A percentile compares a stretch with the other conserved stretches of the same genome.
Evolutionary conservation across 2,113 vertebrate species (phyloP).

Genomic region (Spea bombifrons): DNA sequence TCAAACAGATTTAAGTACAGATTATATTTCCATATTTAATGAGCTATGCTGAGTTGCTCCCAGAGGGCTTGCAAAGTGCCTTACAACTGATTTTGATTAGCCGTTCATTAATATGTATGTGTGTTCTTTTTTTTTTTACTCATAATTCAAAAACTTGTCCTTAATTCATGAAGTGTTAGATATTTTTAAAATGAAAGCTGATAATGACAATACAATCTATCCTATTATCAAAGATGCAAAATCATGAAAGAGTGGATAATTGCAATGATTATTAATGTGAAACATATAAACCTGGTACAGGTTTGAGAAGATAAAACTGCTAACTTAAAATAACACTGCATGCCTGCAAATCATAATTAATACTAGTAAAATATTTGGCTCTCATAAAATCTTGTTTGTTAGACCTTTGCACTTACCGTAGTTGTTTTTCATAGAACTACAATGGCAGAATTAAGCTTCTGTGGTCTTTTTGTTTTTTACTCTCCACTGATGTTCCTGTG

Average conservation of each 20-base stretch:
- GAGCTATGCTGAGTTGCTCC: conserved; percentile 51
- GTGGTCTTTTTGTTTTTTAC: no score
- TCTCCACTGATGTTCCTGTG: no score
- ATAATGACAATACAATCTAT: not conserved
- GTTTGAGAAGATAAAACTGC: no score
- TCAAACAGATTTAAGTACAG: conserved; percentile 55
- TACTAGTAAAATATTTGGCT: no score
- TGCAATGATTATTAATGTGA: conserved; percentile 17
- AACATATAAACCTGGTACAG: conserved; percentile 1
- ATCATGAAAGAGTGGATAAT: not conserved
- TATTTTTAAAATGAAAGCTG: not conserved
- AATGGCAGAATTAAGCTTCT: no score
- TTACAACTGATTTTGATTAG: conserved; percentile 55
- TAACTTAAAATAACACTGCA: no score
- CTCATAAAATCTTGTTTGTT: no score
- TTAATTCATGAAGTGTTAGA: conserved; percentile 38
- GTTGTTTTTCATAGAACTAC: no score
- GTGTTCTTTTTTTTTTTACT: conserved; percentile 41
- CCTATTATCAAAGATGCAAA: not conserved
- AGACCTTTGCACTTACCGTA: no score
- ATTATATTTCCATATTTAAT: conserved; percentile 49
- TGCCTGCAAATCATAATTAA: no score
- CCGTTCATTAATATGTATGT: conserved; percentile 52
- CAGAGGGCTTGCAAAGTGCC: conserved; percentile 53
- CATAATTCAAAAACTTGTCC: conserved; percentile 39